phyloP scores from a whole-genome alignment of 2,113 vertebrate genomes.

The Vimba vimba region DNA sequence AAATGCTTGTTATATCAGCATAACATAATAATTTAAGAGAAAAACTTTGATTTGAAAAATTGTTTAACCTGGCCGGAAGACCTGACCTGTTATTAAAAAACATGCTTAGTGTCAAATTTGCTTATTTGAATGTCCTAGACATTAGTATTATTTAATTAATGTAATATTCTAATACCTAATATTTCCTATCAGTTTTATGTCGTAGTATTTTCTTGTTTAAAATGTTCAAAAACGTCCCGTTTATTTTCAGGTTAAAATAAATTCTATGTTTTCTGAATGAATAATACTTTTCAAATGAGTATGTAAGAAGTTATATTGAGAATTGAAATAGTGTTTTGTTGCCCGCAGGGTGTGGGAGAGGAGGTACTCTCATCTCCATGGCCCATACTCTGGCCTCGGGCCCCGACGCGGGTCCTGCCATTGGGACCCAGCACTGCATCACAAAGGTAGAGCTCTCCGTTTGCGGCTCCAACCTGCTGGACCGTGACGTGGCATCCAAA shows the following conservation, averaged over 20 bases:
- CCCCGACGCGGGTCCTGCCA: slow-evolving; percentile 61
- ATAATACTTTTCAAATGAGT: not conserved
- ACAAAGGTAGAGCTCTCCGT: slow-evolving; percentile 93
- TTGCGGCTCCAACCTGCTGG: slow-evolving; percentile 87
- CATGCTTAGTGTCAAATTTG: not conserved
- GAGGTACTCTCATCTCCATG: slow-evolving; percentile 77
- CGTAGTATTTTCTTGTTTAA: not conserved
- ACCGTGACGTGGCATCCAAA: slow-evolving; percentile 96
- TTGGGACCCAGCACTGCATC: slow-evolving; percentile 85
- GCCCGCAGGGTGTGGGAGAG: slow-evolving; percentile 72
- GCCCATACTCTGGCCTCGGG: slow-evolving; percentile 80
- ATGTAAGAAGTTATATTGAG: not conserved
- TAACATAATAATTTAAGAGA: not conserved
- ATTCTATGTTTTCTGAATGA: not conserved
- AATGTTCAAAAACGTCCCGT: not conserved
- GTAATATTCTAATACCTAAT: not conserved
- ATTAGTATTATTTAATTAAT: not conserved
- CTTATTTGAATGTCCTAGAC: not conserved
- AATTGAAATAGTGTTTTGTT: not conserved
- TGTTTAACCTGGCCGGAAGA: not conserved
- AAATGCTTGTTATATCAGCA: not conserved
- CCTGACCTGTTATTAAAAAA: not conserved
- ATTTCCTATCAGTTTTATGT: not conserved
- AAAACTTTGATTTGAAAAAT: not conserved
- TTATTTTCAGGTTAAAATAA: not conserved